These are phyloP conservation scores for Callopanchax toddi DNA, from an alignment of 2,113 vertebrate genomes.

Conservation along the genomic window DNA sequence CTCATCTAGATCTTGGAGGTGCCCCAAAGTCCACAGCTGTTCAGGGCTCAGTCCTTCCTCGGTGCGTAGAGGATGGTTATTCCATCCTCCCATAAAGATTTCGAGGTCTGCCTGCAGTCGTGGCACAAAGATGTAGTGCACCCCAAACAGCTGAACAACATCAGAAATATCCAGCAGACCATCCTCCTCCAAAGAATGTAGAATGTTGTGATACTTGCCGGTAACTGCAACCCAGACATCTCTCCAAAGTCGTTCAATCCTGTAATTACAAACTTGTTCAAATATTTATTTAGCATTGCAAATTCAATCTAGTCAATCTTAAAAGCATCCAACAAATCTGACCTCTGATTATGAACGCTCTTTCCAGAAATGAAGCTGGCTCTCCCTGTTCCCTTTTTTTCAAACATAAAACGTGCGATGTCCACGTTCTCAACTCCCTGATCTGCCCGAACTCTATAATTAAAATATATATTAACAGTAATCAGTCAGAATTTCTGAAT, in stretches of 20 bases:
- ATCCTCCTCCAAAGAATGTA: constrained; percentile 20
- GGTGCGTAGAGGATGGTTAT: constrained; percentile 16
- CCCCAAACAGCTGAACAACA: constrained; percentile 20
- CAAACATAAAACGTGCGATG: background rate
- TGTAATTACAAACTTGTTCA: background rate
- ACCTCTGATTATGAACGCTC: background rate
- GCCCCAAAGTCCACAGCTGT: constrained; percentile 19
- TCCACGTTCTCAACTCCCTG: background rate
- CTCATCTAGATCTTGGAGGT: constrained; percentile 21
- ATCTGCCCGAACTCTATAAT: background rate
- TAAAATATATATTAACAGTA: background rate
- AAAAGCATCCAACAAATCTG: background rate
- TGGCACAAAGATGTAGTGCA: constrained; percentile 26
- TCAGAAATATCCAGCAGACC: constrained; percentile 20
- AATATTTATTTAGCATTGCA: background rate
- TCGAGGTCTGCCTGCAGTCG: constrained; percentile 6
- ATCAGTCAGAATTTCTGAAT: background rate
- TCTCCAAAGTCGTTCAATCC: constrained; percentile 19
- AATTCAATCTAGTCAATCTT: background rate
- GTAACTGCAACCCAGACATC: constrained; percentile 19
- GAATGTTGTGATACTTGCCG: constrained; percentile 11
- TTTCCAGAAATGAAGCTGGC: background rate
- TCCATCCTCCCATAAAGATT: constrained; percentile 7
- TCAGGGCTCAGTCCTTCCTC: constrained; percentile 16
- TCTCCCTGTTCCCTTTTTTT: background rate